Evolutionary conservation across 2,888 invertebrate genomes (phyloP), one percentile per base, ranked within the genome.

Genomic region (Athalia cordata): DNA sequence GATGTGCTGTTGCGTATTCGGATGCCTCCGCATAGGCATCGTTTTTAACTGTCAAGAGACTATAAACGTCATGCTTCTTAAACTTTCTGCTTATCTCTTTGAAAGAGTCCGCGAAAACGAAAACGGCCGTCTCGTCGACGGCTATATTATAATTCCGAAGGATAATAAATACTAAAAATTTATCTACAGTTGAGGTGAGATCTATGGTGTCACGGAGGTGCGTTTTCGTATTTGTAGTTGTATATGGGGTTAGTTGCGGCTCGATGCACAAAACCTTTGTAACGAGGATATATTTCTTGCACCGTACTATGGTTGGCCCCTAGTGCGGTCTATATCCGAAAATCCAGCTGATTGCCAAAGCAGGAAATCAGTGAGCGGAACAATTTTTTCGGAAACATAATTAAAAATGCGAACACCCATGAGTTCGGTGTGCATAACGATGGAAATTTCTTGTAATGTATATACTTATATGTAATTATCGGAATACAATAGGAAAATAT

Each of bases 21-120:
- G 62, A 11, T 62, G 9, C 29, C 61, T 50, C 61, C 7, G n/a
- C n/a, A n/a, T 7, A 5, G 49, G 5, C 61, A 49, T 64, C 15
- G 62, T 75, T 75, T 68, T 62, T 50, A 50, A 52, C 45, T 5
- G 50, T 8, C 29, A 43, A 49, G 3, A 49, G 29, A 15, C 29
- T 29, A 29, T 29, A 29, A 6, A 3, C 47, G 50, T 75, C 11
- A 62, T 9, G 75, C 11, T 52, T 62, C 50, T 75, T 75, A 64
- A 64, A 64, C 43, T 50, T n/a, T 29, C 15, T 49, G 62, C 50
- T 62, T 50, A 62, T 64, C 29, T 75, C 50, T 75, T 75, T 62
- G 49, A 49, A 29, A 52, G 62, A 75, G 50, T 64, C 62, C 11
- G 62, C 11, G 9, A 15, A 3, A 15, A 9, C 49, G 13, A 8